A percentile compares a stretch with the other conserved stretches of the same genome.
Conservation (phyloP, 2,797 vertebrate genomes). For the Adrianichthys oophorus region DNA sequence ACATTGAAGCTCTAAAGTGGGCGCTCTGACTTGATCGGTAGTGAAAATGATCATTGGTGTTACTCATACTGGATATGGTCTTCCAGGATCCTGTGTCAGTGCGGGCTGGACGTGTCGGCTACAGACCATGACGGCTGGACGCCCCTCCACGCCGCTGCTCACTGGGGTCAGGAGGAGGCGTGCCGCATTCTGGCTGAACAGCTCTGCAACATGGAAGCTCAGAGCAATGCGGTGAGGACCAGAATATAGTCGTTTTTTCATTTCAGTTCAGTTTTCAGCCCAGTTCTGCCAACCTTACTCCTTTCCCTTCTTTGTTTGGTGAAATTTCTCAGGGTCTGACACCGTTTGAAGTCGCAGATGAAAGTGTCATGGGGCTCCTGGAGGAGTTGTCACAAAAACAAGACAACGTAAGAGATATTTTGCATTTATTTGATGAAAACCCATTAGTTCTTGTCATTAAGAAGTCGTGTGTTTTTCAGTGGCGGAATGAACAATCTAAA, state of each 20-base stretch:
- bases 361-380: conserved; percentile 81
- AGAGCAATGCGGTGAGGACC: conserved; percentile 83
- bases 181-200: conserved; percentile 86
- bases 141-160: conserved; percentile 88
- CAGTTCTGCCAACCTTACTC: background rate
- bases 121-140: conserved; percentile 90
- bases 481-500: conserved; percentile 83
- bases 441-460: too few species aligned
- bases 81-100: conserved; percentile 86
- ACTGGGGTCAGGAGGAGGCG: conserved; percentile 91
- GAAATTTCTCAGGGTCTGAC: conserved; percentile 83
- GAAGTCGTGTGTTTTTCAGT: conserved; percentile 58
- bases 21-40: background rate
- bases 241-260: background rate
- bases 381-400: conserved; percentile 86
- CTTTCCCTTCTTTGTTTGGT: background rate
- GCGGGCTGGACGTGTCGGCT: conserved; percentile 85
- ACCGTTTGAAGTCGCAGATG: conserved; percentile 88
- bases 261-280: background rate
- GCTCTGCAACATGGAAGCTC: conserved; percentile 88
- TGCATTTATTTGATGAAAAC: background rate
- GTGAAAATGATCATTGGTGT: too few species aligned
- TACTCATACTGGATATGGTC: background rate
- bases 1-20: conserved; percentile 88
- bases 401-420: conserved; percentile 77